Evolutionary conservation across 2,113 vertebrate genomes (phyloP).

Genomic region (zebrafish (Danio rerio)): GRCz12tu NC_133192.1:10648001-10648500

Average conservation of each 20-base stretch:
- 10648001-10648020: background rate
- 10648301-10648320: conserved; percentile 63
- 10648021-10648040: conserved; percentile 15
- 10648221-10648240: conserved; percentile 66
- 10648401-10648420: conserved; percentile 43
- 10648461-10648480: conserved; percentile 22
- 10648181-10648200: conserved; percentile 30
- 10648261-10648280: conserved; percentile 42
- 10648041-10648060: conserved; percentile 9
- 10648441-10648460: background rate
- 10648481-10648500: conserved; percentile 19
- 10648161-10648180: conserved; percentile 47
- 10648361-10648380: conserved; percentile 51
- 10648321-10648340: conserved; percentile 58
- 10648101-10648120: conserved; percentile 44
- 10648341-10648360: conserved; percentile 59
- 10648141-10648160: conserved; percentile 43
- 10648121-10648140: conserved; percentile 33
- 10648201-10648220: conserved; percentile 62
- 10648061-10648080: conserved; percentile 24
- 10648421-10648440: conserved; percentile 36
- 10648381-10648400: conserved; percentile 39
- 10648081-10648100: conserved; percentile 50
- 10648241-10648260: conserved; percentile 57
- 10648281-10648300: conserved; percentile 57